Conservation (phyloP, 2,797 vertebrate genomes). For the Coregonus ussuriensis region DNA sequence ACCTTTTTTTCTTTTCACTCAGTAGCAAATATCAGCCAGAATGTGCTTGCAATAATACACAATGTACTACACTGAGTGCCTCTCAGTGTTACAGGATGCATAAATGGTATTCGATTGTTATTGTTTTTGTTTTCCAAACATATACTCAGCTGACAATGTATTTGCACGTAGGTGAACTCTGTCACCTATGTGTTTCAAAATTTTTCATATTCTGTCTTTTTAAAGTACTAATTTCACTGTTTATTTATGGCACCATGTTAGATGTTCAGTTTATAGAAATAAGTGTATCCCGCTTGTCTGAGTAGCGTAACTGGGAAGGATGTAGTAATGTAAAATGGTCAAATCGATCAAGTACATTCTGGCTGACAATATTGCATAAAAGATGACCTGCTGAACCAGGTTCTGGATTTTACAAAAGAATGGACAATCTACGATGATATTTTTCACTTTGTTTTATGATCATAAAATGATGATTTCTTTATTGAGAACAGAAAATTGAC, state of each 20-base stretch:
- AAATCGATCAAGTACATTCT: slow-evolving; percentile 55
- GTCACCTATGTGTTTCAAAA: slow-evolving; percentile 48
- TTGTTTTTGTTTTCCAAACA: slow-evolving; percentile 63
- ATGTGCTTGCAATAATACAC: slow-evolving; percentile 79
- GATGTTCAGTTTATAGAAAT: slow-evolving; percentile 56
- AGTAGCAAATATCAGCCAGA: slow-evolving; percentile 75
- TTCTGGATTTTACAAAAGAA: slow-evolving; percentile 55
- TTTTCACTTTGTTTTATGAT: slow-evolving; percentile 57
- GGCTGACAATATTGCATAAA: slow-evolving; percentile 52
- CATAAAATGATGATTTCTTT: slow-evolving; percentile 55
- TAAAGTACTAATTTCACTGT: slow-evolving; percentile 64
- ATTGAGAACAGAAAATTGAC: slow-evolving; percentile 66
- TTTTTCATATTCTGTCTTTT: slow-evolving; percentile 59
- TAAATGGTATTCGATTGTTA: slow-evolving; percentile 61
- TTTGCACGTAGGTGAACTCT: slow-evolving; percentile 76
- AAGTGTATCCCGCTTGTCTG: slow-evolving; percentile 39
- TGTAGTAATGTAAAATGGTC: slow-evolving; percentile 50
- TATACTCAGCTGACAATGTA: slow-evolving; percentile 76
- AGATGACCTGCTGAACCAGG: slow-evolving; percentile 49
- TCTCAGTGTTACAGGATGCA: slow-evolving; percentile 80
- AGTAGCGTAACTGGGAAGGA: slow-evolving; percentile 49
- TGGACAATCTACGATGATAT: slow-evolving; percentile 57
- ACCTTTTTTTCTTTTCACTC: slow-evolving; percentile 70
- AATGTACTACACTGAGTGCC: slow-evolving; percentile 79
- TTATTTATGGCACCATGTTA: slow-evolving; percentile 57